Conservation (phyloP, 2,888 invertebrate genomes). For the Callyntrura guangdongensis region DNA sequence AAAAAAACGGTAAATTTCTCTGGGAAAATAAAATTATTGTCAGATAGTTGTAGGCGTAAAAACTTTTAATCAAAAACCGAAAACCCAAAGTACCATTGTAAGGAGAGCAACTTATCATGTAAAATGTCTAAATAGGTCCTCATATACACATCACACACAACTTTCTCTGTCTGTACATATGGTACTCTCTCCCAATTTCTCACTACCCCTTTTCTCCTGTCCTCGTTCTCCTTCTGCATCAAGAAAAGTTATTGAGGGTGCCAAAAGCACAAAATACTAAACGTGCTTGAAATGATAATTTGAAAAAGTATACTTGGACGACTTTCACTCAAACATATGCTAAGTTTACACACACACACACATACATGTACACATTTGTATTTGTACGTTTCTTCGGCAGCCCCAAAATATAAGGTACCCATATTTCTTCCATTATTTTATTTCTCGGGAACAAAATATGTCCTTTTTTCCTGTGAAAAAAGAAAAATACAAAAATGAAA, state of each 20-base stretch:
- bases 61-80: slow-evolving; percentile 66
- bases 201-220: background rate
- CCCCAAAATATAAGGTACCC: background rate
- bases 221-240: slow-evolving; percentile 10
- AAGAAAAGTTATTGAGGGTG: slow-evolving; percentile 61
- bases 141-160: background rate
- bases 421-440: slow-evolving; percentile 25
- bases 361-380: too few relatives aligned
- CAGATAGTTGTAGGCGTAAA: slow-evolving; percentile 45
- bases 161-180: background rate
- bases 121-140: slow-evolving; percentile 11
- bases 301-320: slow-evolving; percentile 45
- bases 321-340: slow-evolving; percentile 55
- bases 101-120: background rate
- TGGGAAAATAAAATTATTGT: slow-evolving; percentile 53
- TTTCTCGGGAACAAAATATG: background rate
- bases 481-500: slow-evolving; percentile 20
- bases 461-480: slow-evolving; percentile 20
- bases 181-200: background rate
- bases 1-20: background rate
- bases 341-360: background rate
- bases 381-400: background rate
- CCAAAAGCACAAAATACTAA: slow-evolving; percentile 74
- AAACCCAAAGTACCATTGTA: slow-evolving; percentile 12
- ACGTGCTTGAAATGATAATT: slow-evolving; percentile 78